A percentile compares a stretch with the other conserved stretches of the same genome.
Evolutionary conservation across 2,888 invertebrate species (phyloP).

Genomic region (Pinctada fucata): DNA sequence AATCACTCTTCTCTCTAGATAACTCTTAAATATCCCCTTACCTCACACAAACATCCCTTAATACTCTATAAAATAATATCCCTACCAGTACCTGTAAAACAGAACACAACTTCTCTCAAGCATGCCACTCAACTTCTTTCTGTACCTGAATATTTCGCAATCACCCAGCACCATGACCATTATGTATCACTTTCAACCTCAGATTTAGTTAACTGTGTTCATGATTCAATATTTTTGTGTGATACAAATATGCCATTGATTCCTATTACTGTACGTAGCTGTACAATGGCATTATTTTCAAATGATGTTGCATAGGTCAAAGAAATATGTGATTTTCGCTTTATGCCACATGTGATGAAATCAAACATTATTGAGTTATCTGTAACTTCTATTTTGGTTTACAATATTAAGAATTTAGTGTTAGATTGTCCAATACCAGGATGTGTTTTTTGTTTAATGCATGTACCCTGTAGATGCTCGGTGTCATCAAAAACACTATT

Average conservation of each 20-base stretch:
- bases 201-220: slow-evolving; percentile 3
- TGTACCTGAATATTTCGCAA: slow-evolving; percentile 34
- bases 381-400: neutral
- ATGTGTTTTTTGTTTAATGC: slow-evolving; percentile 30
- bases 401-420: neutral
- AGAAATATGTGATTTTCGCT: slow-evolving; percentile 15
- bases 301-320: neutral
- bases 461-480: slow-evolving; percentile 30
- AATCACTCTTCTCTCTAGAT: slow-evolving; percentile 15
- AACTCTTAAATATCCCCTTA: slow-evolving; percentile 29
- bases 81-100: slow-evolving; percentile 40
- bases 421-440: slow-evolving; percentile 6
- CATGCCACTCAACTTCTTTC: slow-evolving; percentile 44
- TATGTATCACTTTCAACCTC: slow-evolving; percentile 1
- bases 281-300: neutral
- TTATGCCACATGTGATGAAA: neutral
- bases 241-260: neutral
- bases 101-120: slow-evolving; percentile 15
- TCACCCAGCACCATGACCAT: slow-evolving; percentile 30
- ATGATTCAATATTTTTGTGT: neutral
- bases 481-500: neutral
- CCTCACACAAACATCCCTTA: slow-evolving; percentile 33
- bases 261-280: neutral
- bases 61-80: slow-evolving; percentile 32
- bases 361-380: neutral